Evolutionary conservation across 2,888 invertebrate genomes (phyloP).

Genomic region (Meloe dianella): DNA sequence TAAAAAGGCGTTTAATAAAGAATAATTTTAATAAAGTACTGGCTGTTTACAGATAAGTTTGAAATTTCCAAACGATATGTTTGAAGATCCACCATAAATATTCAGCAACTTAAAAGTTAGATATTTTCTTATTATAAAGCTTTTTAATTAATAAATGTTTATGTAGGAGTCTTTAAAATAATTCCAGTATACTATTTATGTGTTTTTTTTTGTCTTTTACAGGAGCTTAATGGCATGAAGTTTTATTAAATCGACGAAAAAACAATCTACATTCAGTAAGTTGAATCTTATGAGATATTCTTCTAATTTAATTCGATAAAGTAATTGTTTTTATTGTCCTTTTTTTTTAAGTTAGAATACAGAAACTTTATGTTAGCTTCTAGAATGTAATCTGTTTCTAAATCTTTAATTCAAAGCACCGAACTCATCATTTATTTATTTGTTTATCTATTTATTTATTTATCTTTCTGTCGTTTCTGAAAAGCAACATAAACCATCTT

Average conservation of each 20-base stretch:
- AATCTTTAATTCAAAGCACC: neutral
- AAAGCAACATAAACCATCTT: neutral
- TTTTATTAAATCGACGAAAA: neutral
- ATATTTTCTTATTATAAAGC: too few species aligned
- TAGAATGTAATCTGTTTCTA: neutral
- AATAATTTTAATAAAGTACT: too few species aligned
- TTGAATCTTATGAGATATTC: neutral
- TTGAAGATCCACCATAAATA: neutral
- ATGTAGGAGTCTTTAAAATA: too few species aligned
- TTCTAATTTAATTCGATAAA: neutral
- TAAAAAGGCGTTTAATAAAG: too few species aligned
- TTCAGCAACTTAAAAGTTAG: too few species aligned
- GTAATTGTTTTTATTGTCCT: neutral
- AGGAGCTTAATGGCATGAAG: neutral
- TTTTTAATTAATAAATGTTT: too few species aligned
- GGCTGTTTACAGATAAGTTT: neutral
- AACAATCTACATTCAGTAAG: neutral
- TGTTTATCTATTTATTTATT: neutral
- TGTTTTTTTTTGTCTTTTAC: neutral
- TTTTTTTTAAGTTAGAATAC: too few species aligned
- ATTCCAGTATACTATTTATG: neutral
- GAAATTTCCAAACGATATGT: neutral
- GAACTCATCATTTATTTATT: neutral
- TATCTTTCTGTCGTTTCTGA: neutral
- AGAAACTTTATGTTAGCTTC: too few species aligned